Conservation (phyloP, 2,888 invertebrate genomes). For the Pemphredon lugubris region DNA sequence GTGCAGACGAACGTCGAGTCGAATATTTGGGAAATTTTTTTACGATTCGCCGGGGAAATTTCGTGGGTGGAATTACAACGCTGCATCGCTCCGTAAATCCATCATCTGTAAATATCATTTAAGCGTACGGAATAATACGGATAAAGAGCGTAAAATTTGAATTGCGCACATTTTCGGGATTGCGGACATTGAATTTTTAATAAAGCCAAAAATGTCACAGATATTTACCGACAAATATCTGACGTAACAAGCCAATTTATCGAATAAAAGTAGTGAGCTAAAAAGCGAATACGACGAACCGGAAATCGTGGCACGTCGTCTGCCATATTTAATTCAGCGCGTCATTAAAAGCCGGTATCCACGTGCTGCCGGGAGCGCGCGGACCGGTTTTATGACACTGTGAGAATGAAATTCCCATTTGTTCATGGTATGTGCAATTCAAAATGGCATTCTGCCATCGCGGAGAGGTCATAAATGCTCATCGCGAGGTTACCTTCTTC, state of each 20-base stretch:
- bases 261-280: conserved; percentile 18
- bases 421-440: conserved; percentile 47
- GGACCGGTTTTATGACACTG: conserved; percentile 48
- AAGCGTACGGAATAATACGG: conserved; percentile 3
- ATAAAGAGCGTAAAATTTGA: not conserved
- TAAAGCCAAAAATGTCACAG: conserved; percentile 21
- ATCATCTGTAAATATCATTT: not conserved
- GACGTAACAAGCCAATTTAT: conserved; percentile 12
- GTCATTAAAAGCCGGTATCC: conserved; percentile 53
- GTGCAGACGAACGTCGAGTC: no score
- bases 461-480: conserved; percentile 31
- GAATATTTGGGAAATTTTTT: no score
- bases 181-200: conserved; percentile 37
- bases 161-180: conserved; percentile 13
- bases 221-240: conserved; percentile 41
- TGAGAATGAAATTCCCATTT: conserved; percentile 63
- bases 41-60: no score
- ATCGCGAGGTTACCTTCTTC: conserved; percentile 19
- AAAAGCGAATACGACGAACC: conserved; percentile 21
- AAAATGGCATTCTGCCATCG: conserved; percentile 41
- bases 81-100: no score
- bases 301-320: conserved; percentile 29
- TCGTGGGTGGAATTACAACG: no score
- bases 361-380: conserved; percentile 31
- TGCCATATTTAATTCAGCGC: conserved; percentile 54